These are phyloP conservation scores for Cavia aperea DNA, from an alignment of 2,113 vertebrate species.

Conservation along the genomic window DNA sequence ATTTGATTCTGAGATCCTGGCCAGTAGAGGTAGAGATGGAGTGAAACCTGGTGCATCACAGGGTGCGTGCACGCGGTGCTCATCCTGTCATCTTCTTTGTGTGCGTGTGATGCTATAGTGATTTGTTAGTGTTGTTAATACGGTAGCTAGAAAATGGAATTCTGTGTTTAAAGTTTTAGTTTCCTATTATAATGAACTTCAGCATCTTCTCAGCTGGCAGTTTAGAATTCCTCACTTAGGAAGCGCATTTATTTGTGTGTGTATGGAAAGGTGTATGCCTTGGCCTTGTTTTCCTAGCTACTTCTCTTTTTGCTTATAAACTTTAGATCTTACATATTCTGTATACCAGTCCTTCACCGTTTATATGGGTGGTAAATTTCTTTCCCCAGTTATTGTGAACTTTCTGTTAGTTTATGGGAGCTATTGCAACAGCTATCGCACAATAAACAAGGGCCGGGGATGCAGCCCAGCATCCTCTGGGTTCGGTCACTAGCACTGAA, in stretches of 20 bases:
- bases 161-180: not conserved
- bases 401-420: not conserved
- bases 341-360: not conserved
- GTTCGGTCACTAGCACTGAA: not conserved
- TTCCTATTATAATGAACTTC: slow-evolving; percentile 6
- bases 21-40: not conserved
- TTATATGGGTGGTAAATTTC: not conserved
- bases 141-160: not conserved
- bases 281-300: not conserved
- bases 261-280: not conserved
- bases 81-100: not conserved
- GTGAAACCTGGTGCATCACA: not conserved
- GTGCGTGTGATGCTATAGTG: not conserved
- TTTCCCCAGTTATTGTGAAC: not conserved
- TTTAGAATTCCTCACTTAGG: not conserved
- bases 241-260: not conserved
- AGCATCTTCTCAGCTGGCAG: not conserved
- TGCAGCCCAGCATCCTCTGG: not conserved
- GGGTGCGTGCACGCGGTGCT: not conserved
- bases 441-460: not conserved
- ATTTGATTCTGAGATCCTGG: not conserved
- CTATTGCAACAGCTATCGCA: not conserved
- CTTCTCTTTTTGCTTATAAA: not conserved
- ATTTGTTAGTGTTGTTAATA: not conserved
- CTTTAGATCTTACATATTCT: not conserved